Conservation (phyloP, 2,888 invertebrate genomes). For the Eupeodes luniger region DNA sequence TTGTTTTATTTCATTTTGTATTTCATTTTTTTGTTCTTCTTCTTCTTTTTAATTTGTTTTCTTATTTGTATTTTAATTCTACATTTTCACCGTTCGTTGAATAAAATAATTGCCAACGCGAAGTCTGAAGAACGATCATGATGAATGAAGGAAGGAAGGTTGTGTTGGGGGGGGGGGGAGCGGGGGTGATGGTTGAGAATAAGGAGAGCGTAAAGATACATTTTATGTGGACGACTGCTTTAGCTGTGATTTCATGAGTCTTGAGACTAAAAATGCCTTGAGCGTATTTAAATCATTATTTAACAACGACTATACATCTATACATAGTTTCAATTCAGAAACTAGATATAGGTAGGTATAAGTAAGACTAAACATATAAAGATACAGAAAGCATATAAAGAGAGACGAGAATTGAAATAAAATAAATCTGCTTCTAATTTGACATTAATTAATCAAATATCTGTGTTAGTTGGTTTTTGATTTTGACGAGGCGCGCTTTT, state of each 20-base stretch:
- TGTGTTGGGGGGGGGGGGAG: too few relatives aligned
- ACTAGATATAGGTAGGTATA: not conserved
- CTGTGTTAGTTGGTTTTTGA: conserved; percentile 56
- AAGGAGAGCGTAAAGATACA: not conserved
- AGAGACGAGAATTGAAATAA: not conserved
- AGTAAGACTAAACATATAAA: not conserved
- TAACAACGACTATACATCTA: not conserved
- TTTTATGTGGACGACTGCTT: conserved; percentile 23
- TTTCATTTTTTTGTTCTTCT: not conserved
- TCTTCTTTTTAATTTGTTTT: not conserved
- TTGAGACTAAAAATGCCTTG: not conserved
- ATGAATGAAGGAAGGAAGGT: not conserved
- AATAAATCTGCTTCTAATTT: conserved; percentile 60
- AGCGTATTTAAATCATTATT: not conserved
- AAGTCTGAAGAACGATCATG: conserved; percentile 5
- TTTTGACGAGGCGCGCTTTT: conserved; percentile 23
- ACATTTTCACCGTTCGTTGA: conserved; percentile 69
- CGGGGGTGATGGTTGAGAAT: too few relatives aligned
- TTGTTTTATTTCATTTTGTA: not conserved
- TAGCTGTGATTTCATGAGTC: conserved; percentile 3
- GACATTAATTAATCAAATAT: conserved; percentile 74
- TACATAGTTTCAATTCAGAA: conserved; percentile 6
- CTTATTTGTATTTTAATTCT: conserved; percentile 36
- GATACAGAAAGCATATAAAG: not conserved
- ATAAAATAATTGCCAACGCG: conserved; percentile 35